A percentile compares a stretch with the other conserved stretches of the same genome.
These are phyloP conservation scores for Solea senegalensis DNA, from an alignment of 2,113 vertebrate genomes.

Conservation along the genomic window DNA sequence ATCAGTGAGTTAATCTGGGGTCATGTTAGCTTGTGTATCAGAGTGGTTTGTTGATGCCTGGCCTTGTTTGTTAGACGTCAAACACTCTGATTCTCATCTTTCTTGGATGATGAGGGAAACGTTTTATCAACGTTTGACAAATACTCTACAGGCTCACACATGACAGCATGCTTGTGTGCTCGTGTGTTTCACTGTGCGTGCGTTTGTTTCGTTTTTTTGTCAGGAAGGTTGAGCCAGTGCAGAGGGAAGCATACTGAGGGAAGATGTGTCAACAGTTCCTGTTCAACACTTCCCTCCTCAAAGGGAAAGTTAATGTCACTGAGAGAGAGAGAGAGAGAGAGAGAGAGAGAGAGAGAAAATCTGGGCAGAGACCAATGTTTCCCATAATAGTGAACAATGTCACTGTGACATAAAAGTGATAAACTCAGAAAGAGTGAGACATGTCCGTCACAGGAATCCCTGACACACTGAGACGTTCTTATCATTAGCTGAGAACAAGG, in stretches of 20 bases:
- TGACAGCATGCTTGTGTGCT: background rate
- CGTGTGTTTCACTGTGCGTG: background rate
- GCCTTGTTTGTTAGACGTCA: slow-evolving; percentile 3
- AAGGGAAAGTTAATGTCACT: slow-evolving; percentile 63
- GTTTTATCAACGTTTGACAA: background rate
- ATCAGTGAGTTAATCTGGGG: background rate
- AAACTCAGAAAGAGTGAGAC: background rate
- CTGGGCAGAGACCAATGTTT: slow-evolving; percentile 8
- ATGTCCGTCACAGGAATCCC: no score
- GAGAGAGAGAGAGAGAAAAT: slow-evolving; percentile 8
- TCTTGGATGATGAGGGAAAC: background rate
- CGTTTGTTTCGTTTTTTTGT: slow-evolving; percentile 50
- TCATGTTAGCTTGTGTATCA: background rate
- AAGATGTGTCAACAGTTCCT: slow-evolving; percentile 72
- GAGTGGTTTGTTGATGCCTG: background rate
- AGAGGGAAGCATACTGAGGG: slow-evolving; percentile 59
- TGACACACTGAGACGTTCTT: no score
- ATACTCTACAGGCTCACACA: background rate
- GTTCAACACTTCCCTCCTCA: slow-evolving; percentile 53
- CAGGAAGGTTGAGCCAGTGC: slow-evolving; percentile 47
- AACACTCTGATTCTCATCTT: background rate
- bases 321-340: no score
- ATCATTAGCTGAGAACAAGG: no score
- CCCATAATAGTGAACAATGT: slow-evolving; percentile 1
- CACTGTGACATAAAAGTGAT: slow-evolving; percentile 1